Percentiles rank a stretch among this genome's conserved stretches.
phyloP scores from a whole-genome alignment of 2,113 vertebrate species.

The Phainopepla nitens region DNA sequence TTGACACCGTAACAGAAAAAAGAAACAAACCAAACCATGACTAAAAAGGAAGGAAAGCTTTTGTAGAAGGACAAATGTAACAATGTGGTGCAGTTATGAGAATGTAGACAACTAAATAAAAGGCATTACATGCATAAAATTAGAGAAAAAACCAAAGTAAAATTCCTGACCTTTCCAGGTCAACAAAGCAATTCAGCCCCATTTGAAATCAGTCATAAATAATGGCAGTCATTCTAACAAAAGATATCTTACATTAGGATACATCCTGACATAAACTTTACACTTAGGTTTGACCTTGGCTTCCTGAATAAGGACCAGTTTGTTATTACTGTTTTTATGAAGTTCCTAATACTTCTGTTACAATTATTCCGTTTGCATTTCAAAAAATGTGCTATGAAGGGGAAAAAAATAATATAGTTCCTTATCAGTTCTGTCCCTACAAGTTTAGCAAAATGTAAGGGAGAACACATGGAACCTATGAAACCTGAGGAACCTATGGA shows the following conservation, averaged over 20 bases:
- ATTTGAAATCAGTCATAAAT: neutral
- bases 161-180: neutral
- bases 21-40: neutral
- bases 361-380: neutral
- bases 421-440: neutral
- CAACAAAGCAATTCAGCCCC: neutral
- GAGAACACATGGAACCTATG: neutral
- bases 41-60: neutral
- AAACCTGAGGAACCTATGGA: neutral
- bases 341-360: neutral
- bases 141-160: neutral
- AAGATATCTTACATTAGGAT: neutral
- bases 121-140: neutral
- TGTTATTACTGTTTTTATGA: neutral
- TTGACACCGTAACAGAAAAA: neutral
- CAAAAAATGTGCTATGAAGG: neutral
- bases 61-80: neutral
- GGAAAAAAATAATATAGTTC: neutral
- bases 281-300: neutral
- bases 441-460: neutral
- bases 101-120: neutral
- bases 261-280: neutral
- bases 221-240: neutral
- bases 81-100: rapidly evolving
- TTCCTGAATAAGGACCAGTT: neutral